These are phyloP conservation scores for Trachymyrmex cornetzi DNA, from an alignment of 1,140 invertebrate species.

Conservation along the genomic window DNA sequence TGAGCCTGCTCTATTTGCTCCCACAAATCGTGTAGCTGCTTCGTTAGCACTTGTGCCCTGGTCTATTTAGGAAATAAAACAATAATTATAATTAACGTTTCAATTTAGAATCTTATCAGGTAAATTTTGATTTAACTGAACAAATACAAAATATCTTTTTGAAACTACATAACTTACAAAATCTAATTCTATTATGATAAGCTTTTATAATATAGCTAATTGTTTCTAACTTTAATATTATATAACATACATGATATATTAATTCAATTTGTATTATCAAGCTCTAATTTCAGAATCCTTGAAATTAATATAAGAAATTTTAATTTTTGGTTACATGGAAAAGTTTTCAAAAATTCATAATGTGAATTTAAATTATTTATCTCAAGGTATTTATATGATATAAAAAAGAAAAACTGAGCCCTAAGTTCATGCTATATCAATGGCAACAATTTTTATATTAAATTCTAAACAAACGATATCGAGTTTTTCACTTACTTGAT, in stretches of 20 bases:
- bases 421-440: not conserved
- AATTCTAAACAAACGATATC: slow-evolving; percentile 15
- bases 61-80: slow-evolving; percentile 86
- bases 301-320: slow-evolving; percentile 2
- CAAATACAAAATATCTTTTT: not conserved
- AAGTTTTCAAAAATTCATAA: not conserved
- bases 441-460: not conserved
- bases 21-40: slow-evolving; percentile 95
- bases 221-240: slow-evolving; percentile 5
- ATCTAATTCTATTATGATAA: not conserved
- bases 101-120: no score
- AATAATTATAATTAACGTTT: slow-evolving; percentile 4
- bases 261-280: not conserved
- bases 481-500: slow-evolving; percentile 89
- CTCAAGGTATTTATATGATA: not conserved
- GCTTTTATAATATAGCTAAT: not conserved
- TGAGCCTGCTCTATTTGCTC: slow-evolving; percentile 96
- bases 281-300: not conserved
- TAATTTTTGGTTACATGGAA: not conserved
- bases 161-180: not conserved
- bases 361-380: slow-evolving; percentile 13
- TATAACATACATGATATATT: not conserved
- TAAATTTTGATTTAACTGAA: slow-evolving; percentile 18
- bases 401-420: not conserved
- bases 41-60: slow-evolving; percentile 94